Base-by-base conservation (phyloP, 1,140 invertebrate genomes). In the Mizuhopecten yessoensis region DNA sequence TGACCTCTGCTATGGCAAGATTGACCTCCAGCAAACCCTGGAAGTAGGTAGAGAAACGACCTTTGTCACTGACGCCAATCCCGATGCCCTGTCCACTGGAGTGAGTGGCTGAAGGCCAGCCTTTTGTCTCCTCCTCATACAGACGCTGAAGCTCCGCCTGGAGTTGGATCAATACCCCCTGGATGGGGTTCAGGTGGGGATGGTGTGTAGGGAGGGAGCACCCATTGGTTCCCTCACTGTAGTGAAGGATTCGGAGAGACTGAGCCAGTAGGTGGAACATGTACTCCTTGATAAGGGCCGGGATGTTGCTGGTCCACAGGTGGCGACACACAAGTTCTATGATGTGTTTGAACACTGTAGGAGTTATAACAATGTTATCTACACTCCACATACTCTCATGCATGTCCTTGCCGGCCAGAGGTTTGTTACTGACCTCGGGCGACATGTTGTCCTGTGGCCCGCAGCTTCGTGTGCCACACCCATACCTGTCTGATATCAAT, bases 201-300 rank as follows among this genome's bases (percentile, higher is more conserved):
- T 94, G 93, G 0, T 94, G 92, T 15, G 95, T 94, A 11, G 93
- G 94, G 33, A 96, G 91, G 34, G 92, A 88, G 34, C 91, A 94
- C 29, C 92, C 90, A 86, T 94, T 93, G 34, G 93, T 92, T 0
- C 93, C 94, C 86, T 95, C 94, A 88, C 94, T 94, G 87, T 94
- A 94, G 89, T 95, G 94, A 5, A 96, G 91, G 34, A 96, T 94
- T 13, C 96, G 92, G 33, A 96, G 89, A 5, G 95, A 92, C 93
- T 96, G 96, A 11, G 96, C 96, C 86, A 96, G 88, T 34, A 96
- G 91, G 34, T 96, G 95, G 90, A 96, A 96, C 75, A 96, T 89
- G 42, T 94, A 94, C 91, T 96, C 96, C 90, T 96, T 96, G n/a
- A 96, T 90, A 20, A 96, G 87, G 33, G 95, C 94, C 20, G 96